Conservation (phyloP, 2,888 invertebrate genomes). For the Catocala fraxini region DNA sequence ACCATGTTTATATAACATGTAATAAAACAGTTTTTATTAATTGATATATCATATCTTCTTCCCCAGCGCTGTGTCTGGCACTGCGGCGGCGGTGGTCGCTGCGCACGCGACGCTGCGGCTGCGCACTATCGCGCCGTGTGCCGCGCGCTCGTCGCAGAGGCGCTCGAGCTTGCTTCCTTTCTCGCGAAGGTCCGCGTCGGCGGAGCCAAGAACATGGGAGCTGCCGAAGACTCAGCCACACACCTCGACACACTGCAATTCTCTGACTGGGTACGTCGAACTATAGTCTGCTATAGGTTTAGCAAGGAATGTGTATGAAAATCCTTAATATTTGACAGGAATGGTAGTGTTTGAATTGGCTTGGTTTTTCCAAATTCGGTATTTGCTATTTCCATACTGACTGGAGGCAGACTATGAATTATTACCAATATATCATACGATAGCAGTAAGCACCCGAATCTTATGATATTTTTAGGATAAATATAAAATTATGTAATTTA, state of each 20-base stretch:
- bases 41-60: slow-evolving; percentile 3
- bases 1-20: too few relatives aligned
- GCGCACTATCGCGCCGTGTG: slow-evolving; percentile 97
- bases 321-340: background rate
- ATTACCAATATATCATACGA: too few relatives aligned
- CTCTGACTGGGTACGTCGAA: slow-evolving; percentile 94
- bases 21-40: too few relatives aligned
- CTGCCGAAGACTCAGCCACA: slow-evolving; percentile 89
- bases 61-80: slow-evolving; percentile 82
- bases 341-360: slow-evolving; percentile 3
- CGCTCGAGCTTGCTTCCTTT: slow-evolving; percentile 96
- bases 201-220: slow-evolving; percentile 90
- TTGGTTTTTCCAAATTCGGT: too few relatives aligned
- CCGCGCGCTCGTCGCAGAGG: slow-evolving; percentile 96
- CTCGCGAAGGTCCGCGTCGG: slow-evolving; percentile 92
- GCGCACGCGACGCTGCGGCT: slow-evolving; percentile 89
- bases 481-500: too few relatives aligned
- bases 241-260: slow-evolving; percentile 94
- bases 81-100: slow-evolving; percentile 79
- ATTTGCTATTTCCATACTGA: too few relatives aligned
- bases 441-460: too few relatives aligned
- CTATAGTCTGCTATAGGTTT: too few relatives aligned
- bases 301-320: too few relatives aligned
- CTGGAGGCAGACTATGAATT: too few relatives aligned
- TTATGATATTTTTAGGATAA: too few relatives aligned